Evolutionary conservation across 2,797 vertebrate species (phyloP).

Genomic region (Diceros bicornis): DNA sequence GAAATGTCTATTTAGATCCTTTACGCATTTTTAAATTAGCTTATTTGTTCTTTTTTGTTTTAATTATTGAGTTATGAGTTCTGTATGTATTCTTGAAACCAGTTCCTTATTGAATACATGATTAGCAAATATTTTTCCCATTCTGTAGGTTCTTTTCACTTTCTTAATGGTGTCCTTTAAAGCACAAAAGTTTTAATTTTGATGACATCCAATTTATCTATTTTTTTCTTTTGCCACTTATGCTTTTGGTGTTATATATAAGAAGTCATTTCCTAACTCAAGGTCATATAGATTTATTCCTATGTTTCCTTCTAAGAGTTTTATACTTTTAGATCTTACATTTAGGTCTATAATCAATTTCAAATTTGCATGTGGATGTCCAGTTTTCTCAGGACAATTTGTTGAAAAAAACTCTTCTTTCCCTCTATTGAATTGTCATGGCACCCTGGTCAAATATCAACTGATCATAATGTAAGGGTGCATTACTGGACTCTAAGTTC

Average conservation of each 20-base stretch:
- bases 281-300: neutral
- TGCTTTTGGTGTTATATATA: neutral
- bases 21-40: neutral
- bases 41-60: conserved; percentile 3
- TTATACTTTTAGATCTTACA: neutral
- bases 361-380: neutral
- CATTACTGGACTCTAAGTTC: neutral
- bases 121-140: neutral
- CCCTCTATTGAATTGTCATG: neutral
- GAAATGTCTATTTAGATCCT: neutral
- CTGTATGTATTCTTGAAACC: neutral
- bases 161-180: neutral
- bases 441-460: neutral
- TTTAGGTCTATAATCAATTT: conserved; percentile 15
- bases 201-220: neutral
- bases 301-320: neutral
- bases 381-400: neutral
- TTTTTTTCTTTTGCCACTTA: neutral
- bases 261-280: neutral
- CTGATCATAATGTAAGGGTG: neutral
- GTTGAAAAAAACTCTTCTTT: neutral
- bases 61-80: neutral
- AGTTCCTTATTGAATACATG: neutral
- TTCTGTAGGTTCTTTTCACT: neutral
- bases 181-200: neutral